phyloP scores from a whole-genome alignment of 2,888 invertebrate genomes.

The Plagodis pulveraria region DNA sequence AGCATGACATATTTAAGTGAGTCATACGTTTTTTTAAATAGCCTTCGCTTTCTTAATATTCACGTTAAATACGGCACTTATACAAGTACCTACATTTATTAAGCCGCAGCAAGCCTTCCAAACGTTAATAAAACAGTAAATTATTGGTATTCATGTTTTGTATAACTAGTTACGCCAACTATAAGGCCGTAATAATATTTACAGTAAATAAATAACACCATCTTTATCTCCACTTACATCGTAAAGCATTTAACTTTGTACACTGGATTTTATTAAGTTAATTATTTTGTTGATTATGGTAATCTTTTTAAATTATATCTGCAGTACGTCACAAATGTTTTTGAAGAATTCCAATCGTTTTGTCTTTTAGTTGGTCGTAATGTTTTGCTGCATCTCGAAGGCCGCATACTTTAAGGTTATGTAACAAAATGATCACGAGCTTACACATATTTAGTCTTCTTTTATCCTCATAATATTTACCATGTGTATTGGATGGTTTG shows the following conservation, averaged over 20 bases:
- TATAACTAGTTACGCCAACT: constrained; percentile 46
- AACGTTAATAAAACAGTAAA: constrained; percentile 53
- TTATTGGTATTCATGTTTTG: constrained; percentile 49
- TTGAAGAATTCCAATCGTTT: constrained; percentile 1
- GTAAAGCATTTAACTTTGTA: constrained; percentile 43
- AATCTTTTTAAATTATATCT: constrained; percentile 11
- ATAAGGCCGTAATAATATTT: constrained; percentile 49
- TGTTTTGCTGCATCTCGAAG: constrained; percentile 22
- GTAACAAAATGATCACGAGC: constrained; percentile 31
- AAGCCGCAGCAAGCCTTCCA: constrained; percentile 39
- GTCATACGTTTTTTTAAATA: not conserved
- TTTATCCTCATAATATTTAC: constrained; percentile 35
- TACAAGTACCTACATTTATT: constrained; percentile 22
- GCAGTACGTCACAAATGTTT: constrained; percentile 6
- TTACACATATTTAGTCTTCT: constrained; percentile 33
- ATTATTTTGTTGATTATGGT: constrained; percentile 35
- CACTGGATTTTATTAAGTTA: constrained; percentile 44
- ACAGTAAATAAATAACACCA: constrained; percentile 51
- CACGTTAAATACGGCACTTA: constrained; percentile 29
- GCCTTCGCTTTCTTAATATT: not conserved
- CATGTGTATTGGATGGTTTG: constrained; percentile 42
- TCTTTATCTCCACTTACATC: constrained; percentile 50
- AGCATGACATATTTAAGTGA: constrained; percentile 5
- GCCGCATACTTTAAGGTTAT: constrained; percentile 30
- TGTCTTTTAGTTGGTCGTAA: constrained; percentile 4